Evolutionary conservation across 1,140 invertebrate species (phyloP), one percentile per base, ranked within the genome.

Genomic region (Drosophila teissieri): DNA sequence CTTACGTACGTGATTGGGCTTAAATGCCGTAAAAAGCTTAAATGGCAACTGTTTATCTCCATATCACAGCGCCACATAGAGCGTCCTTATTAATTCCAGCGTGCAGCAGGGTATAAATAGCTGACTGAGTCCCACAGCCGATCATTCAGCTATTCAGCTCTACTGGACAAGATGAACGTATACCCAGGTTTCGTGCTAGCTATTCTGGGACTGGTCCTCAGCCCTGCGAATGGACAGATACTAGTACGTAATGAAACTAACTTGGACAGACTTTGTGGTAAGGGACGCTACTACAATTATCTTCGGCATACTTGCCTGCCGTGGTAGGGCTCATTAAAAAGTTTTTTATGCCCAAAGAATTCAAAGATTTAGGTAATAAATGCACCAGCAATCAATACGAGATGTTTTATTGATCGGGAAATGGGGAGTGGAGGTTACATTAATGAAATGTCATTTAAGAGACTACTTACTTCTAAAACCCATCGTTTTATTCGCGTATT

Each of bases 161-260:
- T 27, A 42, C 15, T 14, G 17, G 1, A 3, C 24, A 56, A 39
- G n/a, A 70, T 70, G 67, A 70, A 69, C 51, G 4, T 56, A 12
- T 2, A 54, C 3, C 40, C 34, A 39, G 34, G n/a, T 7, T 40
- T 14, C 6, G 4, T 69, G 3, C 15, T 67, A 1, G 15, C 65
- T 7, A n/a, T 63, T 12, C 39, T 70, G n/a, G 67, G 64, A 36
- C 22, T 69, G 3, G 12, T 48, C n/a, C 34, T 67, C 34, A 10
- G 34, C 24, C 4, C 1, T 11, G 44, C 15, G 5, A 4, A 39
- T 4, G 49, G 63, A 0, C 63, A 69, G 6, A 0, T 4, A 2
- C 15, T 62, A 3, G 37, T n/a, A 15, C 31, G 62, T 3, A 0
- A 19, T 2, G 8, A 22, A 1, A 17, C 3, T 10, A 0, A 0